phyloP scores from a whole-genome alignment of 35 echinoderm and acorn worm species.

The Apostichopus japonicus region DNA sequence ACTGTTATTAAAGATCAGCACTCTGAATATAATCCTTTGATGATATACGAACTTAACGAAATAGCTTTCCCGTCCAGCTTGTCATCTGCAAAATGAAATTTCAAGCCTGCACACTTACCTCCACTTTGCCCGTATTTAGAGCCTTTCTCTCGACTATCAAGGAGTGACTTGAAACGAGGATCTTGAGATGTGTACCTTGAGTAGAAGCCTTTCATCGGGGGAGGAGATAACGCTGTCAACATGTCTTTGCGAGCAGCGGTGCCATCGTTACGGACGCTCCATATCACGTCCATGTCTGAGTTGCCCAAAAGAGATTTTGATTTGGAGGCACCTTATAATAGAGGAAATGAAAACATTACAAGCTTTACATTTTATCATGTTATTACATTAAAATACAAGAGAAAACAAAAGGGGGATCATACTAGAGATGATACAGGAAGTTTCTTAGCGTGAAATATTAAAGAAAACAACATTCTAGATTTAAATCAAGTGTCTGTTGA shows the following conservation, averaged over 20 bases:
- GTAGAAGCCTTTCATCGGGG: slow-evolving; percentile 29
- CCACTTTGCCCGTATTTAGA: not conserved
- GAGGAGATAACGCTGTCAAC: not conserved
- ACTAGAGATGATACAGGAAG: no score
- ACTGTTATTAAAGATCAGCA: no score
- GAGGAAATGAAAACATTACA: no score
- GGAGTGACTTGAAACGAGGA: slow-evolving; percentile 3
- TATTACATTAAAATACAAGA: no score
- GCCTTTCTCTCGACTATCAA: not conserved
- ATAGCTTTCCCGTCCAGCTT: no score
- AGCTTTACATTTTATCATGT: no score
- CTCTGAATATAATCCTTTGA: no score
- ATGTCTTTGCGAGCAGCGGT: not conserved
- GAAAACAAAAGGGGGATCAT: no score
- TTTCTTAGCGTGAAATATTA: no score
- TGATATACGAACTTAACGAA: no score
- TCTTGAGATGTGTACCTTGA: slow-evolving; percentile 40
- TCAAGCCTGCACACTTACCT: not conserved
- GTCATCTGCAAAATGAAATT: not conserved
- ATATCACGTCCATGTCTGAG: slow-evolving; percentile 41
- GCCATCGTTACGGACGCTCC: slow-evolving; percentile 16
- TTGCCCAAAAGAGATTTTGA: slow-evolving; percentile 1
- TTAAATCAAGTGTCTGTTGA: no score
- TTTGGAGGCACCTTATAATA: not conserved
- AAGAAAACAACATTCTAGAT: no score